phyloP scores from a whole-genome alignment of 2,888 invertebrate species.

The Dendrolimus pini region DNA sequence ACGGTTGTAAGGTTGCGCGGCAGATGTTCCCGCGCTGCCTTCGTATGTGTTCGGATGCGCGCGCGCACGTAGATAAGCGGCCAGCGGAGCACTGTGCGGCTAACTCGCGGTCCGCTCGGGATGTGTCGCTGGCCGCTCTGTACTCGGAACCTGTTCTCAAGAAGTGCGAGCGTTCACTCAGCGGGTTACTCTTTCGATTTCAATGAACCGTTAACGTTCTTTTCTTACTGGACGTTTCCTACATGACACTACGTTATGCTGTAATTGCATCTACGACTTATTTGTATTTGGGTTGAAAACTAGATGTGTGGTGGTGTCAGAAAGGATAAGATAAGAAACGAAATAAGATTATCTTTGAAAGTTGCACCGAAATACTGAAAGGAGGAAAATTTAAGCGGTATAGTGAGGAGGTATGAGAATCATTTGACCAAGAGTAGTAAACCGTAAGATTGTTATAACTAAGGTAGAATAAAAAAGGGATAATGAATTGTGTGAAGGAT shows the following conservation, averaged over 20 bases:
- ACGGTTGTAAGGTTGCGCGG: constrained; percentile 25
- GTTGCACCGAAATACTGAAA: constrained; percentile 3
- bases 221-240: constrained; percentile 53
- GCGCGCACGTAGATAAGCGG: constrained; percentile 57
- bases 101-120: constrained; percentile 48
- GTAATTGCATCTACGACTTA: constrained; percentile 23
- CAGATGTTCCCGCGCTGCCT: constrained; percentile 26
- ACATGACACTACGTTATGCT: constrained; percentile 48
- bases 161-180: constrained; percentile 46
- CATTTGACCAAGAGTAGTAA: too few relatives aligned
- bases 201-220: constrained; percentile 73
- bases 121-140: constrained; percentile 41
- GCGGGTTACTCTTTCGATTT: constrained; percentile 60
- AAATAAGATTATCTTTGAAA: constrained; percentile 4
- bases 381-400: too few relatives aligned
- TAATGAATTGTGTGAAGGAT: too few relatives aligned
- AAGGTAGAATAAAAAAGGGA: too few relatives aligned
- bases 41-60: constrained; percentile 32
- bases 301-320: too few relatives aligned
- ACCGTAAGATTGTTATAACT: too few relatives aligned
- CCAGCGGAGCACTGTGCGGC: constrained; percentile 63
- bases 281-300: constrained; percentile 1
- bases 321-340: too few relatives aligned
- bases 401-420: too few relatives aligned
- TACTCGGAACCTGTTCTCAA: constrained; percentile 60